Conservation (phyloP, 2,888 invertebrate genomes). For the Lasioglossum leucozonium region DNA sequence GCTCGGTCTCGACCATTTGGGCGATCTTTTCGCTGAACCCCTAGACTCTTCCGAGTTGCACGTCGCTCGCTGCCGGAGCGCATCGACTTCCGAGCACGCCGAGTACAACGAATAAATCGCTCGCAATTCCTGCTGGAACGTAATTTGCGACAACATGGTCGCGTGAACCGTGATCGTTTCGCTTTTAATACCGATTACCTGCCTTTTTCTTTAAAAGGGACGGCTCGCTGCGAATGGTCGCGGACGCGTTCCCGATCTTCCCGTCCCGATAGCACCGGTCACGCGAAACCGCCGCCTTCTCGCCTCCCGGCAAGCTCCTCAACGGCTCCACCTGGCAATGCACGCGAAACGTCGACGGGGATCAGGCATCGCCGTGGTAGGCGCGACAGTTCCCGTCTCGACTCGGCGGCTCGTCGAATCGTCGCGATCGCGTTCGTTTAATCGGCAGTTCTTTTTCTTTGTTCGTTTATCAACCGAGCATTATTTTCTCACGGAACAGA, state of each 20-base stretch:
- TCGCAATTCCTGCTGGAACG: slow-evolving; percentile 25
- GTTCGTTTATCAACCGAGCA: background rate
- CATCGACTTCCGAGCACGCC: background rate
- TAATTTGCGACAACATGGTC: background rate
- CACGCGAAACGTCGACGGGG: background rate
- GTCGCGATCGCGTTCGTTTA: background rate
- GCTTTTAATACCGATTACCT: slow-evolving; percentile 2
- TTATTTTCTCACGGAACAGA: background rate
- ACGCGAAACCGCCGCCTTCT: background rate
- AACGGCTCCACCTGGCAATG: background rate
- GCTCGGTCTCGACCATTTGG: background rate
- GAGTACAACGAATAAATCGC: slow-evolving; percentile 20
- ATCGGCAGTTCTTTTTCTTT: no score
- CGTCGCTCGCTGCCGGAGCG: background rate
- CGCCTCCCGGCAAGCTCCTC: background rate
- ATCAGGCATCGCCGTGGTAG: background rate
- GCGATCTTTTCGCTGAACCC: background rate
- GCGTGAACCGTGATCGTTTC: background rate
- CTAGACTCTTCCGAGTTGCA: background rate
- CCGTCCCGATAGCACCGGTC: background rate
- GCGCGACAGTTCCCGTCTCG: background rate
- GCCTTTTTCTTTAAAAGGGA: slow-evolving; percentile 22
- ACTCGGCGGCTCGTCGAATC: background rate
- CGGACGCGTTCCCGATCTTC: background rate
- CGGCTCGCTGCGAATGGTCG: background rate